These are phyloP conservation scores for Actinostola sp. DNA, from an alignment of 92 coral and sea anemone genomes.

Conservation along the genomic window DNA sequence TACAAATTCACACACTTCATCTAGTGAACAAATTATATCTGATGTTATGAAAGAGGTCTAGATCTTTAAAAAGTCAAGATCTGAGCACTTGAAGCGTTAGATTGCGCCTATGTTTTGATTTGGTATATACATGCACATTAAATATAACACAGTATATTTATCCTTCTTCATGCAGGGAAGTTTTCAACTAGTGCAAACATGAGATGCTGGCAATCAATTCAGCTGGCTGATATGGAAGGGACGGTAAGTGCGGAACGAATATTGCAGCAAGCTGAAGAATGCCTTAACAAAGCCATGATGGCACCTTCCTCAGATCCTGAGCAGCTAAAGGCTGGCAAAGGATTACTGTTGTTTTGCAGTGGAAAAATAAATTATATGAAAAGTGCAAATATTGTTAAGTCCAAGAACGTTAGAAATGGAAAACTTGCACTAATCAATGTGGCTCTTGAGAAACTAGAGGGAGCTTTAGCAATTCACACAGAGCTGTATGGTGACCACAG, in stretches of 20 bases:
- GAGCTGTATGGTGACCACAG: constrained; percentile 22
- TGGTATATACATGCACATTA: background rate
- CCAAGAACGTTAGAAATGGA: constrained; percentile 14
- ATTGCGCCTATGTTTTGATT: background rate
- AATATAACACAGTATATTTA: background rate
- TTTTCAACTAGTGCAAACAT: constrained; percentile 42
- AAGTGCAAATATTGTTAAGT: background rate
- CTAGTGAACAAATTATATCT: no score
- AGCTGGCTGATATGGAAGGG: constrained; percentile 45
- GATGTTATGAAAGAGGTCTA: no score
- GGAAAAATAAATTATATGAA: constrained; percentile 36
- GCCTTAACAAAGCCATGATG: constrained; percentile 16
- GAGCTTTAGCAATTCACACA: constrained; percentile 23
- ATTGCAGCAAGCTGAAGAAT: constrained; percentile 33
- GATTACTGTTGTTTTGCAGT: constrained; percentile 28
- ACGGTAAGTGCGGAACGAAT: constrained; percentile 33
- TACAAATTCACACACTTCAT: no score
- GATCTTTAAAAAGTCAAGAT: no score
- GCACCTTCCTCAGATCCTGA: constrained; percentile 3
- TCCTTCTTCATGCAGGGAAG: constrained; percentile 7
- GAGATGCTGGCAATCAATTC: constrained; percentile 67
- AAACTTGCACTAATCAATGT: background rate
- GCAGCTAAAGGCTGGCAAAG: constrained; percentile 30
- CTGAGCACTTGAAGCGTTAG: no score
- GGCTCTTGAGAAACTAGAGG: constrained; percentile 20